phyloP scores from a whole-genome alignment of 2,797 vertebrate genomes.

The Apogon talboti region DNA sequence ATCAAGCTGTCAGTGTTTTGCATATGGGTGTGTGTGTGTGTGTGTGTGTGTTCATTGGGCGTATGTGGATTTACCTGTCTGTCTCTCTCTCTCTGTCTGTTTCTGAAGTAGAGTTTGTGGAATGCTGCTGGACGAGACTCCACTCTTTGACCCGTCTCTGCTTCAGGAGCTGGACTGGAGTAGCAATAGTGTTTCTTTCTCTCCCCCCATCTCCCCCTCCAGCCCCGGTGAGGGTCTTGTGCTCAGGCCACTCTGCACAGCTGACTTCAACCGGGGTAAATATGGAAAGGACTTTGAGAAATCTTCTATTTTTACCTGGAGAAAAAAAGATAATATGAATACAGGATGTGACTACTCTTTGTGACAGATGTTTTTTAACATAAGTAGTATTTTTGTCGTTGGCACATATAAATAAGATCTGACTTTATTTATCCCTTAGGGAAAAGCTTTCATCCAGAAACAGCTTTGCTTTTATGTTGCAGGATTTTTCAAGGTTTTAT shows the following conservation, averaged over 20 bases:
- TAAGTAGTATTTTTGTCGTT: no score
- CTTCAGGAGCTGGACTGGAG: conserved; percentile 95
- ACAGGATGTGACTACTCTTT: neutral
- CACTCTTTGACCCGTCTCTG: conserved; percentile 91
- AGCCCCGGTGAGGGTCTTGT: conserved; percentile 91
- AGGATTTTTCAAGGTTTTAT: conserved; percentile 95
- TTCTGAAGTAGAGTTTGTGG: conserved; percentile 49
- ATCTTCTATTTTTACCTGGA: neutral
- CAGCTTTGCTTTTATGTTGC: conserved; percentile 29
- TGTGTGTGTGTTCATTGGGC: conserved; percentile 1
- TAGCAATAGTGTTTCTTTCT: conserved; percentile 87
- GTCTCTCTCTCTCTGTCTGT: conserved; percentile 4
- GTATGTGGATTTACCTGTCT: neutral
- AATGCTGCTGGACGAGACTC: conserved; percentile 91
- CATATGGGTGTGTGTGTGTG: conserved; percentile 8
- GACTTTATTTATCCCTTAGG: no score
- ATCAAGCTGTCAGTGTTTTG: neutral
- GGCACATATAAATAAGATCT: no score
- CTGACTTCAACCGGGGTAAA: conserved; percentile 92
- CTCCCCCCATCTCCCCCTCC: conserved; percentile 88
- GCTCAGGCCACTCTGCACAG: conserved; percentile 90
- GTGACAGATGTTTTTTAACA: neutral
- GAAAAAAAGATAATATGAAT: neutral
- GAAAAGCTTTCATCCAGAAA: neutral
- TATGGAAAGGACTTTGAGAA: no score